Evolutionary conservation across 2,113 vertebrate species (phyloP).

Genomic region (Channa maculata): DNA sequence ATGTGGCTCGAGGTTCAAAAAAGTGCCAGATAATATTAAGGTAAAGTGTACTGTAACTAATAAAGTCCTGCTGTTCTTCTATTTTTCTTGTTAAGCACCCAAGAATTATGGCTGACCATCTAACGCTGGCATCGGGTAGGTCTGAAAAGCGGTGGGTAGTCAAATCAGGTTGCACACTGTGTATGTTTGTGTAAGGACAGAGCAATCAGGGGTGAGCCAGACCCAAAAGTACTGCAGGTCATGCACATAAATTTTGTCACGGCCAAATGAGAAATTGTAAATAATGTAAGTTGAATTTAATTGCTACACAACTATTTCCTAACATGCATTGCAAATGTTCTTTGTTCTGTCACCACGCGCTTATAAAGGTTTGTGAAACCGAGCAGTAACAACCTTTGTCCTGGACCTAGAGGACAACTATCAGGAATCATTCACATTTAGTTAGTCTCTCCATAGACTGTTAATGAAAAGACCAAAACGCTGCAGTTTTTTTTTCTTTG

Average conservation of each 20-base stretch:
- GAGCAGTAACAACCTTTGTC: background rate
- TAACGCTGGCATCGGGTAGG: slow-evolving; percentile 17
- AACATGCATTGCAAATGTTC: background rate
- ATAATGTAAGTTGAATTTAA: background rate
- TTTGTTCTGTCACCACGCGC: no score
- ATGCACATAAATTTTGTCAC: slow-evolving; percentile 7
- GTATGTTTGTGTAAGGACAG: slow-evolving; percentile 40
- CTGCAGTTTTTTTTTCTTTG: background rate
- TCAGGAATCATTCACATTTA: no score
- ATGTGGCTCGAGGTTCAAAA: slow-evolving; percentile 16
- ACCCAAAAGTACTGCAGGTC: slow-evolving; percentile 9
- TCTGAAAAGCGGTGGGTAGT: slow-evolving; percentile 37
- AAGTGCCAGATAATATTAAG: slow-evolving; percentile 14
- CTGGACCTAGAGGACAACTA: background rate
- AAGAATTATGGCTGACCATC: slow-evolving; percentile 39
- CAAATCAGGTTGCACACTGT: slow-evolving; percentile 14
- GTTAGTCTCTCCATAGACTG: no score
- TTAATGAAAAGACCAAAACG: no score
- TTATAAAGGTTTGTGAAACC: background rate
- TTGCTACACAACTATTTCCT: background rate
- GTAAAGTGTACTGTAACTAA: slow-evolving; percentile 18
- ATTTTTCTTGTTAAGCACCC: slow-evolving; percentile 51
- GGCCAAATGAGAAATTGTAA: background rate
- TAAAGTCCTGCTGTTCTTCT: slow-evolving; percentile 33
- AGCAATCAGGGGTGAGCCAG: slow-evolving; percentile 46